Conservation (phyloP, 2,113 vertebrate genomes). For the Megalops atlanticus region DNA sequence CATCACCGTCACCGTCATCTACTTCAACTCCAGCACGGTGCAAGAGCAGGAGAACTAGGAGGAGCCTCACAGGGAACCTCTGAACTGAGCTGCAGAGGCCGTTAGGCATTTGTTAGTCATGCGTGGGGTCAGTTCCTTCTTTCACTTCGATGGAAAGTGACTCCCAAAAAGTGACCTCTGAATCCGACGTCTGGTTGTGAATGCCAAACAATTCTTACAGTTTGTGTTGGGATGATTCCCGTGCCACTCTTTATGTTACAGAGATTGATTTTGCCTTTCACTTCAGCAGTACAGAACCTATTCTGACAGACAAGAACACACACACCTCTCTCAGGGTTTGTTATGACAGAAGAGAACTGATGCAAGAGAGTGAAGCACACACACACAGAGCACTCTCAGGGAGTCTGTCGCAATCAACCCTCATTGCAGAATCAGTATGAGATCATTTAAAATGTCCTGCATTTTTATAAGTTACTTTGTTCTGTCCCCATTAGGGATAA, state of each 20-base stretch:
- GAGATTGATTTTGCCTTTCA: background rate
- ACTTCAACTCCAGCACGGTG: slow-evolving; percentile 82
- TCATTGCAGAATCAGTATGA: no score
- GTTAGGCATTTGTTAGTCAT: background rate
- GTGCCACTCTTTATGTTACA: background rate
- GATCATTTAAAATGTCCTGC: no score
- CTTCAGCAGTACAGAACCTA: background rate
- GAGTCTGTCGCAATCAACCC: no score
- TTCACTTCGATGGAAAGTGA: background rate
- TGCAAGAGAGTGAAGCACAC: background rate
- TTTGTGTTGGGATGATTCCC: no score
- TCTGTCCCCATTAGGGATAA: no score
- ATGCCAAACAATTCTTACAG: background rate
- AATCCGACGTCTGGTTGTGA: background rate
- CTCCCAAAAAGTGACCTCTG: background rate
- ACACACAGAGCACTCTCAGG: no score
- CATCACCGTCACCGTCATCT: slow-evolving; percentile 86
- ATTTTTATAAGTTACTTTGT: no score
- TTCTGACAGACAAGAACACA: background rate
- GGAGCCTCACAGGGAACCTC: background rate
- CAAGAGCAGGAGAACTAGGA: slow-evolving; percentile 49
- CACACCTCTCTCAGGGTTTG: background rate
- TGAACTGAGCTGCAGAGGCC: background rate
- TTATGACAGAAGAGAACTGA: background rate
- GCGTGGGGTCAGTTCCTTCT: background rate